Evolutionary conservation across 2,888 invertebrate genomes (phyloP), one percentile per base, ranked within the genome.

Genomic region (Drosophila anomalata): DNA sequence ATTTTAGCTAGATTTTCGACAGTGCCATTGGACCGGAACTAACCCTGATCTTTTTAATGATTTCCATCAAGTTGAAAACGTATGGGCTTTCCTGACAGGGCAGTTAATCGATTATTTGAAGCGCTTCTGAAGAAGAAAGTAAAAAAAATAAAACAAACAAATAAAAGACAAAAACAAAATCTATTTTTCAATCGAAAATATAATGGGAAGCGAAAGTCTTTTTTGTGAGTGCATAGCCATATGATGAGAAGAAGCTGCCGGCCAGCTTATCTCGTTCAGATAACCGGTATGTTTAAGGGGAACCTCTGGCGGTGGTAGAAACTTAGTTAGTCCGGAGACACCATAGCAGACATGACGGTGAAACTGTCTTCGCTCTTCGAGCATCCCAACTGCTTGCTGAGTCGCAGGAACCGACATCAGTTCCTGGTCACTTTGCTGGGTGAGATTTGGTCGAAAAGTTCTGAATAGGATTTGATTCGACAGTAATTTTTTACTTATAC

Each of bases 401-500:
- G 53, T 42, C 52, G 60, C 48, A 61, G 84, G 42, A 85, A 72
- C 62, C 80, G 88, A 0, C 55, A 62, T 26, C 88, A 86, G 53
- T 65, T 84, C 0, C 24, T 84, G 44, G 76, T 78, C 2, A 78
- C 87, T 2, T 47, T 84, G 42, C 36, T 86, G 8, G 74, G 88
- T 88, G 39, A 68, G 61, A 26, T 8, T 12, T 1, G 12, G 1
- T 1, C 1, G 24, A 14, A 14, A 17, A 8, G 26, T 39, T 9
- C 0, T 24, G 39, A 1, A 24, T 26, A 12, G n/a, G 50, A n/a
- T 12, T 33, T 20, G 14, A 75, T 2, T 17, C 12, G n/a, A 36
- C 12, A 1, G 8, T n/a, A 8, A 31, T 14, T 0, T n/a, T 20
- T 29, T 14, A 0, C 11, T 20, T 17, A 3, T 3, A 8, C 14